Conservation (phyloP, 2,797 vertebrate genomes). For the Gallinago nigripennis region DNA sequence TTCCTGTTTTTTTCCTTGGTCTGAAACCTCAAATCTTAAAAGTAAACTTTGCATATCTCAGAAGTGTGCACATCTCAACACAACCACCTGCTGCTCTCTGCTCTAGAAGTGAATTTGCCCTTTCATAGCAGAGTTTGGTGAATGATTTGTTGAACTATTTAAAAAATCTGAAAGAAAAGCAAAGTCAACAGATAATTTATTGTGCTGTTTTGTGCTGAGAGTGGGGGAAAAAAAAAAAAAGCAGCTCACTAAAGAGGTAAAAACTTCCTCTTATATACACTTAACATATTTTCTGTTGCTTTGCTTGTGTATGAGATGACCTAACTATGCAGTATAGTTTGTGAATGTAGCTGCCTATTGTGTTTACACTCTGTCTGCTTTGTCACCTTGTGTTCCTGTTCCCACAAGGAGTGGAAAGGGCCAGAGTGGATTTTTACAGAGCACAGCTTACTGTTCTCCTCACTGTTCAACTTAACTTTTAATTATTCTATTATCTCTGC, state of each 20-base stretch:
- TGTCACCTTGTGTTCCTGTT: not conserved
- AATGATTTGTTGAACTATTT: not conserved
- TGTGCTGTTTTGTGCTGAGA: not conserved
- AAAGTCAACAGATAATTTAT: not conserved
- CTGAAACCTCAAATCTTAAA: not conserved
- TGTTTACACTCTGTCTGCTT: not conserved
- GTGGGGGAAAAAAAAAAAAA: not conserved
- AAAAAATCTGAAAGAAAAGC: not conserved
- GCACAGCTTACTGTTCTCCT: not conserved
- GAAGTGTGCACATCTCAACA: not conserved
- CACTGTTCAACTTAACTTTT: not conserved
- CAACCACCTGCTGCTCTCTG: not conserved
- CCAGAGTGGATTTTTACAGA: not conserved
- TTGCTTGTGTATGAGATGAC: not conserved
- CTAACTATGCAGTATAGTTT: not conserved
- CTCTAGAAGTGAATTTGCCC: not conserved
- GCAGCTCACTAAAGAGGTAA: not conserved
- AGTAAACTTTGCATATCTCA: not conserved
- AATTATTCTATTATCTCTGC: not conserved
- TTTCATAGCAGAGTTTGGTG: not conserved
- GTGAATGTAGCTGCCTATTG: not conserved
- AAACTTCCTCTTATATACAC: not conserved
- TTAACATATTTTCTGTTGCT: not conserved
- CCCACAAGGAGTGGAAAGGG: not conserved
- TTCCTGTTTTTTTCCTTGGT: slow-evolving; percentile 48